Conservation (phyloP, 2,797 vertebrate genomes). For the Cephalopachus bancanus region DNA sequence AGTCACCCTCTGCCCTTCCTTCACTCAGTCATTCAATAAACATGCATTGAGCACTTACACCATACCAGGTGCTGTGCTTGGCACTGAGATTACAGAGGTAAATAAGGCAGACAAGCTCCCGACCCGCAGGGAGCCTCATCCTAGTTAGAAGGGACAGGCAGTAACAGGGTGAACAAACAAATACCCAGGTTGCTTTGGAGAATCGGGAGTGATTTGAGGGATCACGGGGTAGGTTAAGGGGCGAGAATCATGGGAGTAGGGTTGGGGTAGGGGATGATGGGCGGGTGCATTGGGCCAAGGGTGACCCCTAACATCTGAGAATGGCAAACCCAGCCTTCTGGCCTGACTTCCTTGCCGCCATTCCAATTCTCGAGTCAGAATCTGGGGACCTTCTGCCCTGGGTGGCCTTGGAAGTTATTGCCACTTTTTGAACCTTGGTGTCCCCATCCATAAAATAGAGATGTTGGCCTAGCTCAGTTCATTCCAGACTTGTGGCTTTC, state of each 20-base stretch:
- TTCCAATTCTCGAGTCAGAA: neutral
- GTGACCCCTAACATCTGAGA: neutral
- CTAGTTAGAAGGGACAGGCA: neutral
- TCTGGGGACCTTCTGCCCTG: neutral
- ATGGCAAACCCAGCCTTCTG: neutral
- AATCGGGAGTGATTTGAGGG: neutral
- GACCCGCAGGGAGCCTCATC: too few relatives aligned
- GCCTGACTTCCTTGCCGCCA: too few relatives aligned
- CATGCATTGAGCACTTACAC: accelerated
- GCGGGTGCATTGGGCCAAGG: neutral
- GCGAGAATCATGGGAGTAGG: neutral
- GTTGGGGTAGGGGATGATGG: neutral
- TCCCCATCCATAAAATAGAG: neutral
- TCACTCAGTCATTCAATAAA: neutral
- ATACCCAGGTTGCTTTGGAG: too few relatives aligned
- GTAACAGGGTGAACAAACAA: accelerated
- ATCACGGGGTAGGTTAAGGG: accelerated
- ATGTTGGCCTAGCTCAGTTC: neutral
- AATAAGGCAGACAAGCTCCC: neutral
- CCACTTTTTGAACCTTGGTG: neutral
- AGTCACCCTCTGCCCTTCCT: slow-evolving; percentile 57
- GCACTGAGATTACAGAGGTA: neutral
- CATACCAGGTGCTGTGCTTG: neutral
- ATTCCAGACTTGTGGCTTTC: neutral
- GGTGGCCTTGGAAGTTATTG: neutral